Percentiles rank a stretch among this genome's conserved stretches.
phyloP scores from a whole-genome alignment of 2,113 vertebrate species.

The Takifugu flavidus region DNA sequence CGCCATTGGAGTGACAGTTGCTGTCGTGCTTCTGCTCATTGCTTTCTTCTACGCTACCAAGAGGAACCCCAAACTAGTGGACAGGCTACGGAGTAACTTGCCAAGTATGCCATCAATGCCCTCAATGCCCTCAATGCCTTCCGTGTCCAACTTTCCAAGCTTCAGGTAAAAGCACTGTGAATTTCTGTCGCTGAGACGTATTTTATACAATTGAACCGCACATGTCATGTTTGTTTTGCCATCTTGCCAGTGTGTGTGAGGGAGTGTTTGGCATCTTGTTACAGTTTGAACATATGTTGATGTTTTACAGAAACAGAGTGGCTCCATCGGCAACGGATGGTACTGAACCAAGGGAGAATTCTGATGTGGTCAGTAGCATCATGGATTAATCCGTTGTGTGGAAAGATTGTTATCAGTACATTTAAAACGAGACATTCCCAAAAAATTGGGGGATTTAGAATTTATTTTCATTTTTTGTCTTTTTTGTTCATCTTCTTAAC shows the following conservation, averaged over 20 bases:
- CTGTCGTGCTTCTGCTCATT: conserved; percentile 50
- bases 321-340: not conserved
- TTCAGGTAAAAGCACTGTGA: conserved; percentile 52
- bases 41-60: conserved; percentile 55
- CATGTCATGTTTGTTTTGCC: not conserved
- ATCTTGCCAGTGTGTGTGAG: not conserved
- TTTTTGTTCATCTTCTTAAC: too few relatives aligned
- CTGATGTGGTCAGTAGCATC: conserved; percentile 29
- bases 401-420: not conserved
- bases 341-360: conserved; percentile 1
- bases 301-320: conserved; percentile 38
- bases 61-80: conserved; percentile 55
- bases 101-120: conserved; percentile 44
- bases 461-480: too few relatives aligned
- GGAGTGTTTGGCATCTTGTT: not conserved
- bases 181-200: not conserved
- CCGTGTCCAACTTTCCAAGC: conserved; percentile 28
- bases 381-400: not conserved
- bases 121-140: conserved; percentile 35
- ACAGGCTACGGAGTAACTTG: conserved; percentile 32
- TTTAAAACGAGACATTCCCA: too few relatives aligned
- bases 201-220: not conserved
- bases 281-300: not conserved
- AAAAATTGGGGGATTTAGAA: too few relatives aligned
- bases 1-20: conserved; percentile 63